Base-by-base conservation (phyloP, 2,888 invertebrate species). In the Diplolepis rosae region DNA sequence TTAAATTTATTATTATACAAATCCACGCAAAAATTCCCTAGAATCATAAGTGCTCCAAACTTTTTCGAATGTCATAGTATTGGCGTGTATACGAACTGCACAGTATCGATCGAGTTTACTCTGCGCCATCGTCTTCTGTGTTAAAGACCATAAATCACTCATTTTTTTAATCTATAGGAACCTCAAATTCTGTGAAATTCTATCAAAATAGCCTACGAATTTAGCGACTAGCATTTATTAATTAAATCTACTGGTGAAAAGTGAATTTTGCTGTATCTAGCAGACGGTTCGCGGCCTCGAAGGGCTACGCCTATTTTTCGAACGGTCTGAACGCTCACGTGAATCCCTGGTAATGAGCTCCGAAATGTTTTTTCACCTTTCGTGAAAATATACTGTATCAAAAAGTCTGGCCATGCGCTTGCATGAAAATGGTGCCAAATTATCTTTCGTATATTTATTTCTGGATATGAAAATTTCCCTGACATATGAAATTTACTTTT, bases 231-330 rank as follows among this genome's bases (percentile, higher is more conserved):
- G 13, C 4, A 39, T 0, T 61, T 61, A 30, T 1, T 18, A 11
- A 27, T 22, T 39, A 35, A 52, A 28, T 68, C 24, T 35, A 11
- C 35, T 27, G 2, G 28, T 42, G 52, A 35, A 9, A 22, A 22
- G 15, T 50, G 30, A 72, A 30, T 68, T 45, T 13, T 65, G 13
- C 24, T 7, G 5, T 50, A 51, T 61, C 71, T 76, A 82, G 80
- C 80, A 81, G 80, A 81, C 79, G 74, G 79, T 80, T 77, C 76
- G 77, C 75, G 73, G 76, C 74, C 73, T 77, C 72, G 51, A 65
- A 79, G 84, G 86, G 83, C 86, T 87, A 87, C 87, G 87, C 87
- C 87, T 87, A 84, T 81, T 82, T 84, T 85, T 84, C 80, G 80
- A 82, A 85, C 75, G 76, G 77, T 77, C 56, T 76, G 75, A 77